Evolutionary conservation across 2,113 vertebrate species (phyloP).

Genomic region (Callithrix jacchus): DNA sequence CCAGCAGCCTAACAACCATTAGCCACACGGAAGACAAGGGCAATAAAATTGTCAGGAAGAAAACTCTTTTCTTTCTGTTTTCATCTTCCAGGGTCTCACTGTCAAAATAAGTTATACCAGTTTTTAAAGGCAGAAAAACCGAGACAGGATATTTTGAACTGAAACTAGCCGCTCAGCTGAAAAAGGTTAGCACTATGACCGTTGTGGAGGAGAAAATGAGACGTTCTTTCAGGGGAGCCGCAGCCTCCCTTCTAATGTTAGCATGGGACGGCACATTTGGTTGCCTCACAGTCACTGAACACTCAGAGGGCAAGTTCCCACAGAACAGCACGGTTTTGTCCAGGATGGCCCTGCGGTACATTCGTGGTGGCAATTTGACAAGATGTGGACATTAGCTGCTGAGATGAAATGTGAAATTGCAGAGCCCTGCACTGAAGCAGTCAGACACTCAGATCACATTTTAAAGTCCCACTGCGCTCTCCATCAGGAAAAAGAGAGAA

Average conservation of each 20-base stretch:
- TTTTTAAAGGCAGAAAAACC: constrained; percentile 55
- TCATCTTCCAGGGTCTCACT: constrained; percentile 25
- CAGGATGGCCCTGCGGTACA: constrained; percentile 27
- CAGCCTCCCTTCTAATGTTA: neutral
- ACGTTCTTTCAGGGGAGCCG: constrained; percentile 15
- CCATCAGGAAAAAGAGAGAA: neutral
- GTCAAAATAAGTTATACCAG: constrained; percentile 45
- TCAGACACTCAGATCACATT: neutral
- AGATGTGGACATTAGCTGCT: constrained; percentile 59
- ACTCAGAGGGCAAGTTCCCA: constrained; percentile 38
- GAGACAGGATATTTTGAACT: neutral
- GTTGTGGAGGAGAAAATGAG: constrained; percentile 58
- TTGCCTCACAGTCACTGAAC: neutral
- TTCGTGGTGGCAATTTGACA: constrained; percentile 40
- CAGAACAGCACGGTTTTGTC: neutral
- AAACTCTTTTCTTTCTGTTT: constrained; percentile 54
- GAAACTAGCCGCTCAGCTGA: neutral
- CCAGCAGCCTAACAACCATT: constrained; percentile 69
- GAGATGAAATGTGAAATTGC: constrained; percentile 70
- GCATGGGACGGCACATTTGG: constrained; percentile 58
- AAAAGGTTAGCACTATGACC: constrained; percentile 51
- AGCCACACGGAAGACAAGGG: constrained; percentile 47
- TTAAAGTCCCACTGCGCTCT: neutral
- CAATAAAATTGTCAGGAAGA: constrained; percentile 43
- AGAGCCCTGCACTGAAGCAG: constrained; percentile 56